Evolutionary conservation across 64 coral and sea anemone species (phyloP).

Genomic region (Stylophora pistillata): DNA sequence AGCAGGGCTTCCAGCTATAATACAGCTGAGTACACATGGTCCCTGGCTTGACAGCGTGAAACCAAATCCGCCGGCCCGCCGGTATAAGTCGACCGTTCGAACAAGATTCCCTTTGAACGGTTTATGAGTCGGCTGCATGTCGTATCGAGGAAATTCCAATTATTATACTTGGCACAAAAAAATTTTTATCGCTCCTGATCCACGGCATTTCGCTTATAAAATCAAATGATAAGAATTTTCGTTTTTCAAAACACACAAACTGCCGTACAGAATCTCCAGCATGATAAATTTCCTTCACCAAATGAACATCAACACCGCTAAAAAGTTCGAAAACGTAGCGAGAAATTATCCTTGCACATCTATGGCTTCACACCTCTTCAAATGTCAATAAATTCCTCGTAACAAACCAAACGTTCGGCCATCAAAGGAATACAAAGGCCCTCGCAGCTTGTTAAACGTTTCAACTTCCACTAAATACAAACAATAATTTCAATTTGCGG

Average conservation of each 20-base stretch:
- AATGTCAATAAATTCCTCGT: not conserved
- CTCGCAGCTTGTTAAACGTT: conserved; percentile 18
- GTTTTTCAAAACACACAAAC: not conserved
- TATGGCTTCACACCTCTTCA: conserved; percentile 10
- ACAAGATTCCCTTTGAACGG: not conserved
- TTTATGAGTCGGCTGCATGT: conserved; percentile 29
- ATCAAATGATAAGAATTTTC: not conserved
- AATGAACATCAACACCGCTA: not conserved
- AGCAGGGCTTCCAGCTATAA: conserved; percentile 89
- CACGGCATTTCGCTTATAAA: conserved; percentile 15
- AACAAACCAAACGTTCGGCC: conserved; percentile 4
- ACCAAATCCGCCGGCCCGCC: conserved; percentile 79
- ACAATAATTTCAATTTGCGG: not conserved
- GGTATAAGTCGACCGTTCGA: conserved; percentile 65
- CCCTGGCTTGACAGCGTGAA: conserved; percentile 93
- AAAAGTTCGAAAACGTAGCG: not conserved
- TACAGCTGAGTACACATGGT: conserved; percentile 94
- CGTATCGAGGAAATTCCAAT: conserved; percentile 14
- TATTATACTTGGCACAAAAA: conserved; percentile 22
- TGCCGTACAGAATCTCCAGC: not conserved
- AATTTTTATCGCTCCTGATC: conserved; percentile 1
- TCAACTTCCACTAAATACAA: conserved; percentile 1
- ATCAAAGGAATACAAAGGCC: not conserved
- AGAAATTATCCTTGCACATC: not conserved
- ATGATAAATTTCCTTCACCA: not conserved